Percentiles rank a stretch among this genome's conserved stretches.
Evolutionary conservation across 2,797 vertebrate genomes (phyloP).

Genomic region (Arrhamphus sclerolepis): DNA sequence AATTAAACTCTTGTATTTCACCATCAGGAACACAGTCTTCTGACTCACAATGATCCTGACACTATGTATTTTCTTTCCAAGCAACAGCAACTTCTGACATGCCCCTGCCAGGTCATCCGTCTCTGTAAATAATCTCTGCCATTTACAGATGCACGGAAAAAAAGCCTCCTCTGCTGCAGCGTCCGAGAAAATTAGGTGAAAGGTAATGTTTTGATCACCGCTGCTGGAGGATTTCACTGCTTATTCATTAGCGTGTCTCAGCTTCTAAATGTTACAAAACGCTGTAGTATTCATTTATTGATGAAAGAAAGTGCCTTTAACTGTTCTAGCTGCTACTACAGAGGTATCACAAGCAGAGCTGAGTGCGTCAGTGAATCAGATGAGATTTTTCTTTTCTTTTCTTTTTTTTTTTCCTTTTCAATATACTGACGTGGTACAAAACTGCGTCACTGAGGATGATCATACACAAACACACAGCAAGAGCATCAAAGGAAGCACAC

Average conservation of each 20-base stretch:
- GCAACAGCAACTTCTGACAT: constrained; percentile 68
- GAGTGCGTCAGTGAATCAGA: constrained; percentile 52
- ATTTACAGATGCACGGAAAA: constrained; percentile 42
- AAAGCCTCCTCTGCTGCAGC: constrained; percentile 24
- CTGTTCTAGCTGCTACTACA: constrained; percentile 8
- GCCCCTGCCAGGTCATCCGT: constrained; percentile 48
- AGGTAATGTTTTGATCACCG: constrained; percentile 53
- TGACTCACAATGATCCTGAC: constrained; percentile 49
- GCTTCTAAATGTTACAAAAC: constrained; percentile 10
- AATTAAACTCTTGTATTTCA: constrained; percentile 73
- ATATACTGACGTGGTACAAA: constrained; percentile 57
- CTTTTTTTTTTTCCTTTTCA: too few species aligned
- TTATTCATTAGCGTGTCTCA: constrained; percentile 8
- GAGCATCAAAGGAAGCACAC: constrained; percentile 38
- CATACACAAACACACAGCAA: constrained; percentile 36
- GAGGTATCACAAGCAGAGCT: constrained; percentile 14
- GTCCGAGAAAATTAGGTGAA: constrained; percentile 52
- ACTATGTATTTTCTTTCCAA: constrained; percentile 46
- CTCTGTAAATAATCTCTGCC: constrained; percentile 54
- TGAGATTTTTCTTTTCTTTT: constrained; percentile 42
- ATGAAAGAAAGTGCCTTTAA: background rate
- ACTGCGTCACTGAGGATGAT: constrained; percentile 59
- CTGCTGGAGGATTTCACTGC: constrained; percentile 12
- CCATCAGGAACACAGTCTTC: constrained; percentile 52
- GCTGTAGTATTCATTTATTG: background rate